Percentiles rank a stretch among this genome's conserved stretches.
Conservation (phyloP, 2,113 vertebrate genomes). For the Lathamus discolor region DNA sequence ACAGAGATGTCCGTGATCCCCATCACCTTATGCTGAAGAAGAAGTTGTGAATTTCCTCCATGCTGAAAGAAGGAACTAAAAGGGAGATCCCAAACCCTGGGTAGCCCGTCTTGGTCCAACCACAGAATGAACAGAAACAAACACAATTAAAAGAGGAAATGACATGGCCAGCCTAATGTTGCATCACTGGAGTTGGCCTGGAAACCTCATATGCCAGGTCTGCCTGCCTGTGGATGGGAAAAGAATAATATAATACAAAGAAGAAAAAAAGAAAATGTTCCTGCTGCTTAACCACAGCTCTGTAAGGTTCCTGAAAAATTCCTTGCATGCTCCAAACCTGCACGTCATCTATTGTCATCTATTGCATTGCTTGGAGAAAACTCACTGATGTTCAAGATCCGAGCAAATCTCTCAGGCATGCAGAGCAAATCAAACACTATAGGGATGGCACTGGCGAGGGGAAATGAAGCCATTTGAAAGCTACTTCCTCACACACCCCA, state of each 20-base stretch:
- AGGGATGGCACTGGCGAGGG: neutral
- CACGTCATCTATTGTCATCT: neutral
- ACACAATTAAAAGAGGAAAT: neutral
- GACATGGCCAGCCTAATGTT: rapidly evolving
- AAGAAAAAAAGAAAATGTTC: neutral
- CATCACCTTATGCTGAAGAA: neutral
- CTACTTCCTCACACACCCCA: neutral
- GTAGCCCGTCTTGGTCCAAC: neutral
- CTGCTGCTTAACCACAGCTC: neutral
- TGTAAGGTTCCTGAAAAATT: neutral
- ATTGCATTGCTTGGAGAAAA: neutral
- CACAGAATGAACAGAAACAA: neutral
- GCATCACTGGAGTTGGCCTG: neutral
- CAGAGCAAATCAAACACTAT: neutral
- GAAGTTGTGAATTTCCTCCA: conserved; percentile 20
- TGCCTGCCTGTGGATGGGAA: neutral
- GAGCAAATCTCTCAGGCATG: neutral
- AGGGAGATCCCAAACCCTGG: neutral
- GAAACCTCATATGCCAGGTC: neutral
- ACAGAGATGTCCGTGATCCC: neutral
- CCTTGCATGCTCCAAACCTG: rapidly evolving
- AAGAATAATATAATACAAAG: neutral
- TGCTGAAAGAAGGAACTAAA: conserved; percentile 11
- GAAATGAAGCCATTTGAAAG: neutral
- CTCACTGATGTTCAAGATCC: neutral